Evolutionary conservation across 1,140 invertebrate genomes (phyloP).

Genomic region (Aleiodes sp.): DNA sequence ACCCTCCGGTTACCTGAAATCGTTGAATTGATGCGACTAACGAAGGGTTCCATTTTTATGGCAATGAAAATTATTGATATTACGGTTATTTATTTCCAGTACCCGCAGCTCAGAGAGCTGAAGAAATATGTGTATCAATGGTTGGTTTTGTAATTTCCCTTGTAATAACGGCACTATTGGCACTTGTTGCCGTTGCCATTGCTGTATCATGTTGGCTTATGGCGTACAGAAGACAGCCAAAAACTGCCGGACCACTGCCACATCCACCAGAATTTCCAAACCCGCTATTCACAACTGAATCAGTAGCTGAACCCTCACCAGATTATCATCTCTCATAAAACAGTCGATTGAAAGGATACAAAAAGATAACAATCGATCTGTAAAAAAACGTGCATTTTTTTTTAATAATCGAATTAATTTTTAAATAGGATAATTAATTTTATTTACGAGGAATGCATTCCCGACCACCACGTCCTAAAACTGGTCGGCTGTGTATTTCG

Average conservation of each 20-base stretch:
- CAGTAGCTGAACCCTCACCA: slow-evolving; percentile 79
- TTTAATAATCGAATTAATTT: slow-evolving; percentile 1
- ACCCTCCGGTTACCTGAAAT: no score
- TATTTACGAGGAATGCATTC: slow-evolving; percentile 56
- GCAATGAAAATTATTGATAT: not conserved
- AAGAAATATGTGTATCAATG: slow-evolving; percentile 93
- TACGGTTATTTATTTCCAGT: slow-evolving; percentile 62
- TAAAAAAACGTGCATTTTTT: slow-evolving; percentile 5
- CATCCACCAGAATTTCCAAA: slow-evolving; percentile 96
- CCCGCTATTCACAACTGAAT: slow-evolving; percentile 86
- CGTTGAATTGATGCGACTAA: no score
- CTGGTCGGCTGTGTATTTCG: slow-evolving; percentile 58
- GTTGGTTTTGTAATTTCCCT: slow-evolving; percentile 91
- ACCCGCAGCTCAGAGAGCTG: slow-evolving; percentile 73
- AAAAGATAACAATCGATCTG: slow-evolving; percentile 27
- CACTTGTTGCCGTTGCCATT: slow-evolving; percentile 90
- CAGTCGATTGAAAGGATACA: slow-evolving; percentile 30
- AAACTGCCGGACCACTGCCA: slow-evolving; percentile 86
- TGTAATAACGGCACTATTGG: slow-evolving; percentile 89
- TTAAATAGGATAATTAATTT: slow-evolving; percentile 13
- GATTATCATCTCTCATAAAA: slow-evolving; percentile 76
- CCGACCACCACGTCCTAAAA: slow-evolving; percentile 52
- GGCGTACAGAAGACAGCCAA: slow-evolving; percentile 87
- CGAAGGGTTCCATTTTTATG: slow-evolving; percentile 12
- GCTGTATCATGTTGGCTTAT: slow-evolving; percentile 95